Evolutionary conservation across 2,888 invertebrate species (phyloP).

Genomic region (Campoletis raptor): DNA sequence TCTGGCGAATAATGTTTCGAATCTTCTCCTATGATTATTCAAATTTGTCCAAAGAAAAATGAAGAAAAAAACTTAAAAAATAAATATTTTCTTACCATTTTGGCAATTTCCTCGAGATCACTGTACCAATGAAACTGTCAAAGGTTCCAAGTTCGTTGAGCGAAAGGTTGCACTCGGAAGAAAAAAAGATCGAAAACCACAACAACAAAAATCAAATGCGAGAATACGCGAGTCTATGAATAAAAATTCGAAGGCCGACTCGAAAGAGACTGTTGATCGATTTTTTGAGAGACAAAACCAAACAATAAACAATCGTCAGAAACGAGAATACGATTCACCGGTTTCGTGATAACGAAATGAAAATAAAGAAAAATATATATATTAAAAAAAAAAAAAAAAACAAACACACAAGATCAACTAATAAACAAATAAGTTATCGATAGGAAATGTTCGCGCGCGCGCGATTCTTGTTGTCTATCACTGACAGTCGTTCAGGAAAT

Average conservation of each 20-base stretch:
- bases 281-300: background rate
- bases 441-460: slow-evolving; percentile 42
- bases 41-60: background rate
- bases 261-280: background rate
- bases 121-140: slow-evolving; percentile 33
- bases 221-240: background rate
- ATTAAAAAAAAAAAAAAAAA: background rate
- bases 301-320: slow-evolving; percentile 36
- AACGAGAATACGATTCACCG: slow-evolving; percentile 33
- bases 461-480: slow-evolving; percentile 79
- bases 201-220: slow-evolving; percentile 2
- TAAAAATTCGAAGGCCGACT: background rate
- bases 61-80: background rate
- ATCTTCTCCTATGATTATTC: background rate
- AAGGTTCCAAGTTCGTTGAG: slow-evolving; percentile 7
- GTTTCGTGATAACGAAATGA: background rate
- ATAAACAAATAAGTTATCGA: background rate
- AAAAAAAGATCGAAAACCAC: slow-evolving; percentile 13
- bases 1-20: background rate
- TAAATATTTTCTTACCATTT: slow-evolving; percentile 52
- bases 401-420: background rate
- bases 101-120: slow-evolving; percentile 54
- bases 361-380: no score
- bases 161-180: background rate
- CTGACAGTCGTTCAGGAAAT: slow-evolving; percentile 85